These are phyloP conservation scores for Mythimna lalbum DNA, from an alignment of 2,888 invertebrate genomes.

Conservation along the genomic window DNA sequence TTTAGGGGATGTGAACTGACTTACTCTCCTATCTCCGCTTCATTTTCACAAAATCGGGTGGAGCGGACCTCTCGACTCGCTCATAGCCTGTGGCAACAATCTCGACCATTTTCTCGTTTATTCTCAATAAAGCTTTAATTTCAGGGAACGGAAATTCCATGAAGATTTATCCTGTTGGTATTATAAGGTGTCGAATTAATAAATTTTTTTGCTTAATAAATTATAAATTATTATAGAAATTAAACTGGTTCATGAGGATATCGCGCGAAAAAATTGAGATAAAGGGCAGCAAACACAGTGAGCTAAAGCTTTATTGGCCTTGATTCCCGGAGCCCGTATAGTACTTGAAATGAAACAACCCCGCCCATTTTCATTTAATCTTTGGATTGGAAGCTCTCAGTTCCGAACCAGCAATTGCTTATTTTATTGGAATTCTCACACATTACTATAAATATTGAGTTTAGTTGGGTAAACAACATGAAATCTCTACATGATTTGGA, in stretches of 20 bases:
- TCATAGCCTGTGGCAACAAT: constrained; percentile 66
- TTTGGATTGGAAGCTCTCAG: constrained; percentile 41
- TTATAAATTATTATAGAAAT: constrained; percentile 31
- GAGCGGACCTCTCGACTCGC: constrained; percentile 57
- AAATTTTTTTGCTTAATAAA: constrained; percentile 26
- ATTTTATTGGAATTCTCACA: constrained; percentile 41
- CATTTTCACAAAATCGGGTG: constrained; percentile 65
- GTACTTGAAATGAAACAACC: constrained; percentile 60
- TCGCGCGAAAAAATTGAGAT: constrained; percentile 66
- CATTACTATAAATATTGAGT: constrained; percentile 6
- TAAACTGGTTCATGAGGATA: constrained; percentile 48
- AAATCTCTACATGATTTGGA: background rate
- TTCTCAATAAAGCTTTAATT: constrained; percentile 66
- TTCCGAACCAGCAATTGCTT: constrained; percentile 36
- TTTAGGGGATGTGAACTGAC: constrained; percentile 44
- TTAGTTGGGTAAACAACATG: background rate
- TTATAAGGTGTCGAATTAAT: constrained; percentile 33
- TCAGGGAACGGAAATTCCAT: constrained; percentile 50
- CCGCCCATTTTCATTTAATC: constrained; percentile 55
- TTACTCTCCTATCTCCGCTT: constrained; percentile 37
- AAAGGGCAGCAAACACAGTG: constrained; percentile 61
- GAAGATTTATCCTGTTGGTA: constrained; percentile 51
- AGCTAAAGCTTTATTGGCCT: constrained; percentile 70
- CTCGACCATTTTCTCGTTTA: constrained; percentile 64
- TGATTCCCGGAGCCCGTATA: constrained; percentile 62